Evolutionary conservation across 2,888 invertebrate species (phyloP).

Genomic region (Monopis laevigella): DNA sequence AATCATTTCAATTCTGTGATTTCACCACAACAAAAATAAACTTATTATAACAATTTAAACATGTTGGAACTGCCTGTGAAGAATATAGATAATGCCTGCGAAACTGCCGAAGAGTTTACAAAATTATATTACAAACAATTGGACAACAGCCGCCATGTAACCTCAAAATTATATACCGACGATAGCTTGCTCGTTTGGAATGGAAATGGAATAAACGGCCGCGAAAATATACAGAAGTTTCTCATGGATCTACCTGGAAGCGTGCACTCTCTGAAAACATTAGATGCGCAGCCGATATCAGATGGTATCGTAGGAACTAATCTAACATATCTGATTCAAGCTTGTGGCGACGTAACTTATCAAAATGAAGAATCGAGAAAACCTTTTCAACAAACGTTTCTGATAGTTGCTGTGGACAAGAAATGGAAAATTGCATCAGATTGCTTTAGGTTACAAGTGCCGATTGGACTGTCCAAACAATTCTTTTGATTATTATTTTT

Average conservation of each 20-base stretch:
- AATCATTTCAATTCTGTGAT: too few species aligned
- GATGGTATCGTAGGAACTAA: conserved; percentile 81
- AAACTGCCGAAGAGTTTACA: conserved; percentile 89
- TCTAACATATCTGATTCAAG: conserved; percentile 83
- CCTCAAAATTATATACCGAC: conserved; percentile 84
- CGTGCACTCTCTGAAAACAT: conserved; percentile 77
- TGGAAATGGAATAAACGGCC: conserved; percentile 85
- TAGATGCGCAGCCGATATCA: conserved; percentile 88
- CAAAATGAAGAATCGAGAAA: conserved; percentile 65
- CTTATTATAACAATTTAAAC: conserved; percentile 10
- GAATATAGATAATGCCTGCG: conserved; percentile 82
- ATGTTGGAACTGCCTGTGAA: conserved; percentile 66
- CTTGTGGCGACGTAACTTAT: conserved; percentile 84
- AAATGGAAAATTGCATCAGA: conserved; percentile 96
- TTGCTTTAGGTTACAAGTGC: conserved; percentile 82
- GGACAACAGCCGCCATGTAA: conserved; percentile 86
- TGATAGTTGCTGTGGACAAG: conserved; percentile 86
- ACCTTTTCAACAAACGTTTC: conserved; percentile 85
- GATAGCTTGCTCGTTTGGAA: conserved; percentile 91
- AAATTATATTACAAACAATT: conserved; percentile 89
- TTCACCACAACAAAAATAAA: too few species aligned
- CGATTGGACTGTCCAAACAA: conserved; percentile 29
- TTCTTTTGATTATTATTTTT: conserved; percentile 9
- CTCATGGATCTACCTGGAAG: conserved; percentile 84
- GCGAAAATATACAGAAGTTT: conserved; percentile 86